Evolutionary conservation across 2,888 invertebrate genomes (phyloP).

Genomic region (Scaptodrosophila latifasciaeformis): DNA sequence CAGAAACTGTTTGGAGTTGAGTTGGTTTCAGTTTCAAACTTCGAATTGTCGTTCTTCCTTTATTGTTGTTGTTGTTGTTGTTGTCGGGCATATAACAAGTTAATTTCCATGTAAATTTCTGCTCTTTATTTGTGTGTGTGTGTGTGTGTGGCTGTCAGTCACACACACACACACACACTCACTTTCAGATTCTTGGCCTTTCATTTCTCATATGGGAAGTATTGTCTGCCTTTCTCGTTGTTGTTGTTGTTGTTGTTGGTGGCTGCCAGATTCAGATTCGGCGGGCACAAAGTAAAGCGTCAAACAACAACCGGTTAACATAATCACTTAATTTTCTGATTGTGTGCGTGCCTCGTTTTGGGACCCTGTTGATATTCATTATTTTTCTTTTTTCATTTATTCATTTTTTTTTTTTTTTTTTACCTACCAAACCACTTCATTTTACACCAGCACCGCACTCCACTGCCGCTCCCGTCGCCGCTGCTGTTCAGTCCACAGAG

Average conservation of each 20-base stretch:
- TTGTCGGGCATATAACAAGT: conserved; percentile 52
- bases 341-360: conserved; percentile 28
- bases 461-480: not conserved
- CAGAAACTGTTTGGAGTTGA: conserved; percentile 17
- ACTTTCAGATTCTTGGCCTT: not conserved
- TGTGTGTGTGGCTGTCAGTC: not conserved
- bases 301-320: conserved; percentile 62
- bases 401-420: no score
- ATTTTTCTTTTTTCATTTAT: no score
- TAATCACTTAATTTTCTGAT: conserved; percentile 67
- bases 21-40: conserved; percentile 13
- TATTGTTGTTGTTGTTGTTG: conserved; percentile 17
- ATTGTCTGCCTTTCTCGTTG: not conserved
- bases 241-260: no score
- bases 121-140: conserved; percentile 29
- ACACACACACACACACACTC: not conserved
- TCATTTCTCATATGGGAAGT: not conserved
- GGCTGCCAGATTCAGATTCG: not conserved
- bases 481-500: not conserved
- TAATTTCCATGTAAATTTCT: conserved; percentile 66
- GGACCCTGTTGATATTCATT: no score
- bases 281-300: no score
- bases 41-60: conserved; percentile 33
- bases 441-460: not conserved
- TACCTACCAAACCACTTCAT: not conserved